Evolutionary conservation across 2,888 invertebrate species (phyloP).

Genomic region (Halictus quadricinctus): DNA sequence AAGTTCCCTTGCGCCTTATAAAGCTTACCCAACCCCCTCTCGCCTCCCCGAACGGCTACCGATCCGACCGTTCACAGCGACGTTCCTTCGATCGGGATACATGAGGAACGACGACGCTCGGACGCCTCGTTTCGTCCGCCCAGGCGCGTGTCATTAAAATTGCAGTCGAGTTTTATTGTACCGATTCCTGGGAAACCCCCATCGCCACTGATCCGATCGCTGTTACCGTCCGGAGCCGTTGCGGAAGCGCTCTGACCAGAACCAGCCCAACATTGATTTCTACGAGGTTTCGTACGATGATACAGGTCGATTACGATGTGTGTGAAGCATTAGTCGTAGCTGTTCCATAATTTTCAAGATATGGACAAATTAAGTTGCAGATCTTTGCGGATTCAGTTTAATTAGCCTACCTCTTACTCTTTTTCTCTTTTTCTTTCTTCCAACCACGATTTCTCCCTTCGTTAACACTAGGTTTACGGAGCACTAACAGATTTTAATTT

Average conservation of each 20-base stretch:
- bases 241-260: neutral
- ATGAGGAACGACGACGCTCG: slow-evolving; percentile 30
- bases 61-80: slow-evolving; percentile 54
- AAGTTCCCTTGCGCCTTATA: slow-evolving; percentile 72
- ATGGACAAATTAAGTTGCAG: neutral
- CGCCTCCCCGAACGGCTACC: slow-evolving; percentile 53
- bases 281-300: neutral
- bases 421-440: too few species aligned
- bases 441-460: too few species aligned
- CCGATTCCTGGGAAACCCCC: slow-evolving; percentile 8
- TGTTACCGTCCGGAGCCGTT: neutral
- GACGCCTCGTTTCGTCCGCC: slow-evolving; percentile 27
- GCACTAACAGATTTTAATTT: too few species aligned
- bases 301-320: neutral
- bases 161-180: slow-evolving; percentile 9
- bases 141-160: slow-evolving; percentile 38
- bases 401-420: neutral
- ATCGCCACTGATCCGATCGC: neutral
- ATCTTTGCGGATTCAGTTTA: too few species aligned
- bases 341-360: neutral
- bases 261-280: neutral
- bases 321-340: too few species aligned
- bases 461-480: too few species aligned
- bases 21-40: slow-evolving; percentile 57
- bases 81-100: slow-evolving; percentile 38